These are phyloP conservation scores for Nycticebus coucang DNA, from an alignment of 2,113 vertebrate species.

Conservation along the genomic window DNA sequence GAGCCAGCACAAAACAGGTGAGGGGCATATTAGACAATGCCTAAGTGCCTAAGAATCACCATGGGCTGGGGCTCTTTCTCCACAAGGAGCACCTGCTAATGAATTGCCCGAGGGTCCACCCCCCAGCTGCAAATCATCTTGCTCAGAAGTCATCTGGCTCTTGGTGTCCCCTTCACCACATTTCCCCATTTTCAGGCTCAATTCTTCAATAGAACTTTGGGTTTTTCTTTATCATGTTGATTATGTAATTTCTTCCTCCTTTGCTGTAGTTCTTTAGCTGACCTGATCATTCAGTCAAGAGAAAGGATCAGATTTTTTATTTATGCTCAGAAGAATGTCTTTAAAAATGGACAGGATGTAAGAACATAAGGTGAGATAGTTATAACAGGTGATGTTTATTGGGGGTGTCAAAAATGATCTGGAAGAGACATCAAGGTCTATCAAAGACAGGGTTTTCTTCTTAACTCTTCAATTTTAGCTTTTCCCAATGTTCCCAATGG, in stretches of 20 bases:
- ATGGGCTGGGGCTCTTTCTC: too few relatives aligned
- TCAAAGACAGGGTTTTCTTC: not conserved
- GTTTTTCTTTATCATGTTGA: not conserved
- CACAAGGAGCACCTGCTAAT: too few relatives aligned
- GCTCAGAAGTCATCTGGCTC: too few relatives aligned
- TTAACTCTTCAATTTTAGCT: not conserved
- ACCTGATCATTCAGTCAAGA: not conserved
- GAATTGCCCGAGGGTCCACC: too few relatives aligned
- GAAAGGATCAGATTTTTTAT: not conserved
- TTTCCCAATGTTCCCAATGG: not conserved
- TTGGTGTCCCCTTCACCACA: too few relatives aligned
- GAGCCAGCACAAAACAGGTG: too few relatives aligned
- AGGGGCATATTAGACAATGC: too few relatives aligned
- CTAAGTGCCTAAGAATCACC: too few relatives aligned
- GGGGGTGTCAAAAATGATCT: not conserved
- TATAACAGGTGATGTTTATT: not conserved
- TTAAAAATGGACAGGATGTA: not conserved
- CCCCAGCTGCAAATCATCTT: too few relatives aligned
- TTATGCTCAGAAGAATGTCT: not conserved
- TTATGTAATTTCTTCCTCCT: not conserved
- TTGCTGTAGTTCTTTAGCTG: not conserved
- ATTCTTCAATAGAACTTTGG: not conserved
- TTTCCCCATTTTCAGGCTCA: not conserved
- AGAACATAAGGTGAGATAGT: not conserved
- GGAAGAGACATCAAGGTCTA: not conserved